These are phyloP conservation scores for Eledone cirrhosa DNA, from an alignment of 2,888 invertebrate genomes.

Conservation along the genomic window DNA sequence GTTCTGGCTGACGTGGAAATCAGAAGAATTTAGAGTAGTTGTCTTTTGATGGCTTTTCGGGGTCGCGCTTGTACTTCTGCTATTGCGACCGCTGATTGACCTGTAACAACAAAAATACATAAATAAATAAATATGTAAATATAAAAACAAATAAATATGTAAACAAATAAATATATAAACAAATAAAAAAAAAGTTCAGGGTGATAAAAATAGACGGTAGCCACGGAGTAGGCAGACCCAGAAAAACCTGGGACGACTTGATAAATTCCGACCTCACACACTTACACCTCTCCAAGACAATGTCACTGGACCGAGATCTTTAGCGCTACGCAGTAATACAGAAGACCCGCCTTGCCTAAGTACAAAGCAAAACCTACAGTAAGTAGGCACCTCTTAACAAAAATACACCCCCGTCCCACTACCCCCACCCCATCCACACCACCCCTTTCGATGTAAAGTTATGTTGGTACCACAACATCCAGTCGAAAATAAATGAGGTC, in stretches of 20 bases:
- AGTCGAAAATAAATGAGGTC: too few relatives aligned
- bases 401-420: too few relatives aligned
- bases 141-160: not conserved
- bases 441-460: too few relatives aligned
- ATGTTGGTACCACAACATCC: too few relatives aligned
- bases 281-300: too few relatives aligned
- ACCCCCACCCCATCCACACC: too few relatives aligned
- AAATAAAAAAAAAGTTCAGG: too few relatives aligned
- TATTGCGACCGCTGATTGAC: slow-evolving; percentile 64
- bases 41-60: slow-evolving; percentile 60
- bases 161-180: not conserved
- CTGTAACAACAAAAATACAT: slow-evolving; percentile 45
- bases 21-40: slow-evolving; percentile 62
- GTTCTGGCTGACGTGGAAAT: slow-evolving; percentile 52
- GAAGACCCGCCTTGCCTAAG: not conserved
- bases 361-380: not conserved
- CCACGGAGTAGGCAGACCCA: too few relatives aligned
- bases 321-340: not conserved
- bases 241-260: too few relatives aligned
- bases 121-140: slow-evolving; percentile 18
- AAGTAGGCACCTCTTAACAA: too few relatives aligned
- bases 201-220: too few relatives aligned
- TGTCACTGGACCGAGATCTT: not conserved
- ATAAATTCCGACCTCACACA: too few relatives aligned
- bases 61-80: slow-evolving; percentile 64